Percentiles rank a stretch among this genome's conserved stretches.
These are phyloP conservation scores for Laticauda laticaudata DNA, from an alignment of 2,113 vertebrate genomes.

Conservation along the genomic window DNA sequence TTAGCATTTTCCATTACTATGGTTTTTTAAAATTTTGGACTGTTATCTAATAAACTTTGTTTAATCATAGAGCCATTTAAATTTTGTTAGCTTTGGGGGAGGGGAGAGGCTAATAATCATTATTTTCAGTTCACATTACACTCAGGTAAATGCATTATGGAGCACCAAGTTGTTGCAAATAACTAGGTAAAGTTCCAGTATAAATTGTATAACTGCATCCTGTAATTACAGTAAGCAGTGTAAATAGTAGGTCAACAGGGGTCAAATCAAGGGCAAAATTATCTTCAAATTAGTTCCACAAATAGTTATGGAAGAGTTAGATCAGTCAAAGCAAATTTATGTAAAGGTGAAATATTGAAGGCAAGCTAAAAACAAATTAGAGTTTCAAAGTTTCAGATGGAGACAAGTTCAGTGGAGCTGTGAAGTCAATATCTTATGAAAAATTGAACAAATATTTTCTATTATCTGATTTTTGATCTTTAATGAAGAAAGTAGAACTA, in stretches of 20 bases:
- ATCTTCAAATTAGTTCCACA: slow-evolving; percentile 1
- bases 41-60: neutral
- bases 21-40: neutral
- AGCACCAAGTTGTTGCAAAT: neutral
- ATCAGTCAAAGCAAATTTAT: neutral
- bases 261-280: neutral
- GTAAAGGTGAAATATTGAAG: neutral
- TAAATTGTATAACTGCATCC: neutral
- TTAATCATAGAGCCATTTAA: neutral
- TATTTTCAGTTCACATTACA: neutral
- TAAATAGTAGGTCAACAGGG: neutral
- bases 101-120: neutral
- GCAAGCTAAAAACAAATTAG: neutral
- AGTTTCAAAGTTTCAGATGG: neutral
- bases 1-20: neutral
- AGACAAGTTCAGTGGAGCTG: neutral
- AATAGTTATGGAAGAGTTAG: slow-evolving; percentile 2
- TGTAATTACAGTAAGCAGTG: neutral
- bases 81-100: neutral
- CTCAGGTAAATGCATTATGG: neutral
- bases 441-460: neutral
- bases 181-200: neutral
- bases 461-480: neutral
- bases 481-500: neutral
- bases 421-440: neutral